These are phyloP conservation scores for Sebastes miniatus DNA, from an alignment of 2,797 vertebrate genomes.

Conservation along the genomic window DNA sequence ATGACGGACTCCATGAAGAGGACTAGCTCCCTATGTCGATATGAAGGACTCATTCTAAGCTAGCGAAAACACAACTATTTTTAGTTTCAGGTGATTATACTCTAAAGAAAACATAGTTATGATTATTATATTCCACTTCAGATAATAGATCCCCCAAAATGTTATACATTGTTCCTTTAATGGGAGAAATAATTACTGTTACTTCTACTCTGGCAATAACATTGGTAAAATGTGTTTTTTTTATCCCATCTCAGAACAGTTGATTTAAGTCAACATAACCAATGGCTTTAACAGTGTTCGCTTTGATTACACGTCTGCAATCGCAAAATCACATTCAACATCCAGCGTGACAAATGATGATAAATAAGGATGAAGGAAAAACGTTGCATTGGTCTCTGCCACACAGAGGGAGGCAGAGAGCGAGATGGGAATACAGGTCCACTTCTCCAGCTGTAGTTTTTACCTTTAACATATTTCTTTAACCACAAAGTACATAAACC, in stretches of 20 bases:
- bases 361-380: constrained; percentile 35
- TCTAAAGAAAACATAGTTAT: too few species aligned
- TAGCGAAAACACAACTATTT: too few species aligned
- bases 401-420: constrained; percentile 34
- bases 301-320: constrained; percentile 7
- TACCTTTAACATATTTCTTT: constrained; percentile 42
- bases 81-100: too few species aligned
- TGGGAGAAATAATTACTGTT: background rate
- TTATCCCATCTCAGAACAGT: background rate
- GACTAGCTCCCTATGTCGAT: too few species aligned
- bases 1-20: fast-evolving
- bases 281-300: background rate
- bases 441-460: constrained; percentile 59
- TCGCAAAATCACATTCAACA: background rate
- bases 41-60: too few species aligned
- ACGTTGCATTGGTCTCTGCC: constrained; percentile 18
- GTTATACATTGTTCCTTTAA: background rate
- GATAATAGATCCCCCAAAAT: too few species aligned
- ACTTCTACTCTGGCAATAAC: background rate
- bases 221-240: background rate
- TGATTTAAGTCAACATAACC: background rate
- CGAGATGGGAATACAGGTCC: background rate
- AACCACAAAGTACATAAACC: constrained; percentile 27
- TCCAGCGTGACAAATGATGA: constrained; percentile 15
- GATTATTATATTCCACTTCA: too few species aligned